A percentile compares a stretch with the other conserved stretches of the same genome.
phyloP scores from a whole-genome alignment of 2,888 invertebrate genomes.

The Suillia variegata region DNA sequence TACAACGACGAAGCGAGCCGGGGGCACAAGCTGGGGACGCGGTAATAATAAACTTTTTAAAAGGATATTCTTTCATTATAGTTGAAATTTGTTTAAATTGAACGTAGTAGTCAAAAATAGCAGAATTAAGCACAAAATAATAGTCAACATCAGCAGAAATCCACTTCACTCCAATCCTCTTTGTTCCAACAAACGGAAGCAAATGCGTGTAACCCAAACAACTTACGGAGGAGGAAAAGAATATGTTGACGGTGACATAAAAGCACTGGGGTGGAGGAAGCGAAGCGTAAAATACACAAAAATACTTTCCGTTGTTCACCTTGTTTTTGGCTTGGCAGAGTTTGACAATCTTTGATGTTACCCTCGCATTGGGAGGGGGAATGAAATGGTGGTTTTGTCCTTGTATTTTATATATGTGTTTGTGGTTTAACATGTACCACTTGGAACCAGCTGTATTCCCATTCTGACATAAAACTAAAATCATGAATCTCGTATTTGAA shows the following conservation, averaged over 20 bases:
- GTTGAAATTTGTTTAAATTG: no score
- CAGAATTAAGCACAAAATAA: neutral
- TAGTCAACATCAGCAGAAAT: no score
- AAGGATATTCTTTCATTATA: neutral
- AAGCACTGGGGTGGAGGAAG: constrained; percentile 2
- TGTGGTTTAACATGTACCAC: no score
- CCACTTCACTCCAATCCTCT: no score
- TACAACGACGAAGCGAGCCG: neutral
- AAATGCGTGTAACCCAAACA: no score
- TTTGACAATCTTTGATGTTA: neutral
- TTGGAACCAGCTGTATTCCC: no score
- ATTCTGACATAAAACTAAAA: no score
- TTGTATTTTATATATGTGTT: no score
- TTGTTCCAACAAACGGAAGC: no score
- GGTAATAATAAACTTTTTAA: neutral
- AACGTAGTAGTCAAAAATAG: neutral
- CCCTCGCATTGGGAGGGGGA: no score
- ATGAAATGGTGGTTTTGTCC: no score
- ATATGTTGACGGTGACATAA: constrained; percentile 7
- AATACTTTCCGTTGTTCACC: neutral
- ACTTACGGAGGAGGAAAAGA: neutral
- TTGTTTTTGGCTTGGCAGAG: neutral
- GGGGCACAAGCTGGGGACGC: neutral
- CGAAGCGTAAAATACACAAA: neutral
- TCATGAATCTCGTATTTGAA: no score